Evolutionary conservation across 2,888 invertebrate genomes (phyloP).

Genomic region (Hypomecis atomaria): DNA sequence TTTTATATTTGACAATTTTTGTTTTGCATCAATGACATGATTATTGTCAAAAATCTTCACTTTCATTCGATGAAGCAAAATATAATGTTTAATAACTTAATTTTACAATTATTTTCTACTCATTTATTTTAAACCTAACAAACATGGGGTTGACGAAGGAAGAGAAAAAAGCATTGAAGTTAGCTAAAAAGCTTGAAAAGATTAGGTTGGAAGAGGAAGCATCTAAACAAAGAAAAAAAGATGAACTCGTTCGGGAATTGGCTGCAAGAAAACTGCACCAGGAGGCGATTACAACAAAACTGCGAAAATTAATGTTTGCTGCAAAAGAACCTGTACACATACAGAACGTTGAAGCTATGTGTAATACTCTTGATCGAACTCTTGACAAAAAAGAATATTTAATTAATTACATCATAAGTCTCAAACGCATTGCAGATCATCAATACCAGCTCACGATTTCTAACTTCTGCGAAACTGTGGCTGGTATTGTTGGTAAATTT

Average conservation of each 20-base stretch:
- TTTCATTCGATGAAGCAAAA: neutral
- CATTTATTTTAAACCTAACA: slow-evolving; percentile 19
- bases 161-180: slow-evolving; percentile 70
- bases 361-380: slow-evolving; percentile 81
- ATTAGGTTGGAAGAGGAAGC: slow-evolving; percentile 57
- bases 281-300: slow-evolving; percentile 64
- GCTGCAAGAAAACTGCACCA: slow-evolving; percentile 60
- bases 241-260: slow-evolving; percentile 69
- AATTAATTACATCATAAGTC: slow-evolving; percentile 82
- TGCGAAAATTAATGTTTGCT: slow-evolving; percentile 70
- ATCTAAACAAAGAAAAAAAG: slow-evolving; percentile 60
- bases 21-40: too few species aligned
- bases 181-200: slow-evolving; percentile 68
- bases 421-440: slow-evolving; percentile 85
- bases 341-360: slow-evolving; percentile 72
- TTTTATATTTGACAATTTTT: too few species aligned
- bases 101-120: slow-evolving; percentile 29
- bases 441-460: slow-evolving; percentile 87
- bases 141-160: slow-evolving; percentile 68
- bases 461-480: slow-evolving; percentile 86
- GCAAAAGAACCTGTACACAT: slow-evolving; percentile 74
- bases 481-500: slow-evolving; percentile 84
- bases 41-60: too few species aligned
- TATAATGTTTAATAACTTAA: slow-evolving; percentile 22
- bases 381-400: slow-evolving; percentile 85